phyloP scores from a whole-genome alignment of 2,797 vertebrate species.

The Chloroceryle inda region DNA sequence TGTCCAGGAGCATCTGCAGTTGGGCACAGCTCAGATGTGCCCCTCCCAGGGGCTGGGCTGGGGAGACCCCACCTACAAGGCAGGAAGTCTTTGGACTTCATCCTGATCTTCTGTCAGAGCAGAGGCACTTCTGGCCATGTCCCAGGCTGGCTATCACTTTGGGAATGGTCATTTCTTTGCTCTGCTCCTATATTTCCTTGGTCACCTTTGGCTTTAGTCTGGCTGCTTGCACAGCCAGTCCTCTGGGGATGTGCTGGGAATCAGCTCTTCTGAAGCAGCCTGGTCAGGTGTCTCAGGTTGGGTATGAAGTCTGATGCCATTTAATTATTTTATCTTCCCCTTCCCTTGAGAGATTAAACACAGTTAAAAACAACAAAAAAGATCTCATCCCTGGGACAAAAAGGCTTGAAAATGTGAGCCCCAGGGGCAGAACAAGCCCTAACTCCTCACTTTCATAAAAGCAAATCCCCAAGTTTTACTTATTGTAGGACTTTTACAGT shows the following conservation, averaged over 20 bases:
- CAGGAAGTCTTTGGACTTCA: background rate
- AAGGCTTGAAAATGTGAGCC: background rate
- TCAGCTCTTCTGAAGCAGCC: background rate
- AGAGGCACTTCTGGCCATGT: background rate
- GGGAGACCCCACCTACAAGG: background rate
- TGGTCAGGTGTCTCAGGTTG: background rate
- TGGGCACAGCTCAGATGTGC: background rate
- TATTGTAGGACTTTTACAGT: background rate
- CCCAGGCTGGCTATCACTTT: background rate
- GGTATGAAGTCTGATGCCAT: background rate
- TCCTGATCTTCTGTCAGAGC: background rate
- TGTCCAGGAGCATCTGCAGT: background rate
- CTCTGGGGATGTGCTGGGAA: fast-evolving
- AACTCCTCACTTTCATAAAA: background rate
- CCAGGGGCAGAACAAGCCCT: fast-evolving
- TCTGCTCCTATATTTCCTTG: background rate
- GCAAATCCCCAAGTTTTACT: background rate
- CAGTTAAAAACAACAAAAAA: background rate
- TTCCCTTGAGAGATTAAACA: background rate
- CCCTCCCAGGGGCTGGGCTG: background rate
- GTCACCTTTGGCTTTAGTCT: background rate
- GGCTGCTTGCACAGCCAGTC: background rate
- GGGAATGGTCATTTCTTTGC: background rate
- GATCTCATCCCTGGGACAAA: background rate
- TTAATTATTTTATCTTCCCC: background rate